Conservation (phyloP, 2,888 invertebrate genomes). For the Lycocerus yunnanus region DNA sequence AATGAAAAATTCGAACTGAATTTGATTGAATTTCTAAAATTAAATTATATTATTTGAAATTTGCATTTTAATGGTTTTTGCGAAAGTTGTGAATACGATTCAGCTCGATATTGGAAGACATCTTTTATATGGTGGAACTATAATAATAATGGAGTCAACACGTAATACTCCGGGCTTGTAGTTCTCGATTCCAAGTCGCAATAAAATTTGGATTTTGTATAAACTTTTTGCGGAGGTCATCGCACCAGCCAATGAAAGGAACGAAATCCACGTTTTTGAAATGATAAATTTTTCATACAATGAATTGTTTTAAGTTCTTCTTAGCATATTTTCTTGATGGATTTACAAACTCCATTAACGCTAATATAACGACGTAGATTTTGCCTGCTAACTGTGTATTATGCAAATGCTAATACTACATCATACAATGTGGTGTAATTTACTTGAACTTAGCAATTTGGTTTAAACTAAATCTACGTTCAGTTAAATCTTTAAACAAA, state of each 20-base stretch:
- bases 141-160: background rate
- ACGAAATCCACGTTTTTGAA: background rate
- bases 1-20: background rate
- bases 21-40: background rate
- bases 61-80: background rate
- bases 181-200: background rate
- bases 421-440: constrained; percentile 5
- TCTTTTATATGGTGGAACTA: background rate
- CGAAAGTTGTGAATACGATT: background rate
- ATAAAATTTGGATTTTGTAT: background rate
- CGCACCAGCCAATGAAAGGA: background rate
- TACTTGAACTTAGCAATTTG: constrained; percentile 3
- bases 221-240: background rate
- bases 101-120: background rate
- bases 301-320: constrained; percentile 3
- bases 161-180: background rate
- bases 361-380: constrained; percentile 4
- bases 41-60: background rate
- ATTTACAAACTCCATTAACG: constrained; percentile 5
- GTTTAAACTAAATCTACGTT: constrained; percentile 1
- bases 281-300: background rate
- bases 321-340: constrained; percentile 5
- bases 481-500: constrained; percentile 1
- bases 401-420: constrained; percentile 4
- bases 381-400: constrained; percentile 3